A percentile compares a stretch with the other conserved stretches of the same genome.
Evolutionary conservation across 1,140 invertebrate species (phyloP).

Genomic region (Cherax destructor): DNA sequence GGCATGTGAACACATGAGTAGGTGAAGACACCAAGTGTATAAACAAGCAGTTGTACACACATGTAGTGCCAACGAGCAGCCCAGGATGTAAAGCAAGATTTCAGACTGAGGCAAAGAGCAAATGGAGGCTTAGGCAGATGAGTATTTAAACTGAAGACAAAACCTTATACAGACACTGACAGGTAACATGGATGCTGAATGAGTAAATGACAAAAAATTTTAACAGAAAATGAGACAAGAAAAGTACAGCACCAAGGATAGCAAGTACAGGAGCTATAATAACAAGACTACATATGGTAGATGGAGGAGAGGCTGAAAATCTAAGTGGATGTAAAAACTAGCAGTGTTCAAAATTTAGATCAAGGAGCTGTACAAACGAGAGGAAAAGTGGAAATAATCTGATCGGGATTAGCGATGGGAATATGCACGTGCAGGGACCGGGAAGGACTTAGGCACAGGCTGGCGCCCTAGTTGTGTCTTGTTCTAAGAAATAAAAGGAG

Average conservation of each 20-base stretch:
- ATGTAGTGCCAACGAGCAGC: too few relatives aligned
- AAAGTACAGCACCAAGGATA: too few relatives aligned
- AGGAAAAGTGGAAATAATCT: neutral
- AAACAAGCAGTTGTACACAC: neutral
- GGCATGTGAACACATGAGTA: neutral
- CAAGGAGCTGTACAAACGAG: too few relatives aligned
- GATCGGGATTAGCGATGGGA: neutral
- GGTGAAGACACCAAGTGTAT: neutral
- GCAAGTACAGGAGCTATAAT: too few relatives aligned
- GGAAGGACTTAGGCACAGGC: conserved; percentile 5
- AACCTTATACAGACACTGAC: neutral
- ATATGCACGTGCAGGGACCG: conserved; percentile 1
- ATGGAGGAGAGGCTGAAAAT: neutral
- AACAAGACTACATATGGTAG: neutral
- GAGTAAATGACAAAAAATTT: too few relatives aligned
- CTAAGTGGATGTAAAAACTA: too few relatives aligned
- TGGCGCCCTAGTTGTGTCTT: conserved; percentile 14
- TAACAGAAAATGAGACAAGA: too few relatives aligned
- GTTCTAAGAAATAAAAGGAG: conserved; percentile 5
- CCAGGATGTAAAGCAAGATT: too few relatives aligned
- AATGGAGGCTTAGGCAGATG: neutral
- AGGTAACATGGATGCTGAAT: neutral
- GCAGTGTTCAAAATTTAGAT: too few relatives aligned
- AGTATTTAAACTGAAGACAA: neutral
- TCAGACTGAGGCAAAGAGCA: too few relatives aligned